Evolutionary conservation across 1,140 invertebrate genomes (phyloP).

Genomic region (Ganaspis sp.): DNA sequence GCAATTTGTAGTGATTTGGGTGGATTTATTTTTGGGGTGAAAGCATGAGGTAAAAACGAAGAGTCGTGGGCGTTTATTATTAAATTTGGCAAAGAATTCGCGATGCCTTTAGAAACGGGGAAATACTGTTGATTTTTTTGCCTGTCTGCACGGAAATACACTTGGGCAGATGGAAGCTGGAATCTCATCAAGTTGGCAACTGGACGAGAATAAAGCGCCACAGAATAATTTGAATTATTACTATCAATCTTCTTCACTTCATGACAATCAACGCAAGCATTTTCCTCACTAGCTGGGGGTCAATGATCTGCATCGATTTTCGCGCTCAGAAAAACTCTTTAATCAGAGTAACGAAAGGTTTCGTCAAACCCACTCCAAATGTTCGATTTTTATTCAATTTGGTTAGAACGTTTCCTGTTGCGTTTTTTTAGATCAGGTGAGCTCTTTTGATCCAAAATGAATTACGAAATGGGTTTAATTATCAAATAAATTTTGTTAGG

Average conservation of each 20-base stretch:
- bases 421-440: too few species aligned
- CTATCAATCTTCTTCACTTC: slow-evolving; percentile 47
- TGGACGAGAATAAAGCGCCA: slow-evolving; percentile 39
- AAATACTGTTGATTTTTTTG: slow-evolving; percentile 47
- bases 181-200: slow-evolving; percentile 41
- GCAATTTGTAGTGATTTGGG: background rate
- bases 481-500: too few species aligned
- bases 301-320: slow-evolving; percentile 20
- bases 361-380: background rate
- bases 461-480: too few species aligned
- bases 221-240: slow-evolving; percentile 47
- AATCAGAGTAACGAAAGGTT: too few species aligned
- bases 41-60: background rate
- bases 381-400: background rate
- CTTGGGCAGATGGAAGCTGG: slow-evolving; percentile 40
- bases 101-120: slow-evolving; percentile 40
- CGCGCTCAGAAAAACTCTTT: background rate
- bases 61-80: slow-evolving; percentile 33
- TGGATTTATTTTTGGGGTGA: slow-evolving; percentile 35
- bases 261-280: slow-evolving; percentile 32
- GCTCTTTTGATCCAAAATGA: too few species aligned
- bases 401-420: too few species aligned
- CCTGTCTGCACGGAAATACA: slow-evolving; percentile 47
- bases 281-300: slow-evolving; percentile 21
- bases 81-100: slow-evolving; percentile 41